Percentiles rank a stretch among this genome's conserved stretches.
Evolutionary conservation across 2,113 vertebrate genomes (phyloP).

Genomic region (Vidua chalybeata): DNA sequence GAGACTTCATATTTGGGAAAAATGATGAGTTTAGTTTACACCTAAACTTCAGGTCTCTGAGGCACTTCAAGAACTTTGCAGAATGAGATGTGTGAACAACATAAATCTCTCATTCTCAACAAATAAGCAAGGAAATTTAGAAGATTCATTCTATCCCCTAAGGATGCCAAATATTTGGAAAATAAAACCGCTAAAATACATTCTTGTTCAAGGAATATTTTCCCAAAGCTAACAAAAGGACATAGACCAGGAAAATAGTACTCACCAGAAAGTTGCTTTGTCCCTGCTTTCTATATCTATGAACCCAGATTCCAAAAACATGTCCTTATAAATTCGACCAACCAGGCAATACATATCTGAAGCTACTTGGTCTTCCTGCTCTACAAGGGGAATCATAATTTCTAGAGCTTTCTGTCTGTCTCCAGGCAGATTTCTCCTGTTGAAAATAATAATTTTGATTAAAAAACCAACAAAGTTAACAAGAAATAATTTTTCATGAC

Average conservation of each 20-base stretch:
- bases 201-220: neutral
- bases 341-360: constrained; percentile 97
- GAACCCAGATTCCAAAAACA: constrained; percentile 94
- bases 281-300: constrained; percentile 88
- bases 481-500: neutral
- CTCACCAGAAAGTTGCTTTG: constrained; percentile 87
- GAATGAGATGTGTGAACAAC: neutral
- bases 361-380: constrained; percentile 89
- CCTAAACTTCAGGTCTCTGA: neutral
- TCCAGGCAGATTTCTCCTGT: constrained; percentile 88
- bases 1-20: neutral
- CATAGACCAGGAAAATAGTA: neutral
- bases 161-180: neutral
- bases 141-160: neutral
- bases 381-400: constrained; percentile 93
- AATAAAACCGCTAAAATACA: neutral
- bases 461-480: neutral
- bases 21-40: neutral
- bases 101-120: neutral
- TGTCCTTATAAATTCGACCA: constrained; percentile 97
- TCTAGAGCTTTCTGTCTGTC: constrained; percentile 92
- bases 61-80: neutral
- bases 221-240: neutral
- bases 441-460: neutral
- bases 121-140: neutral